phyloP scores from a whole-genome alignment of 2,888 invertebrate species.

The Sinelater perroti region DNA sequence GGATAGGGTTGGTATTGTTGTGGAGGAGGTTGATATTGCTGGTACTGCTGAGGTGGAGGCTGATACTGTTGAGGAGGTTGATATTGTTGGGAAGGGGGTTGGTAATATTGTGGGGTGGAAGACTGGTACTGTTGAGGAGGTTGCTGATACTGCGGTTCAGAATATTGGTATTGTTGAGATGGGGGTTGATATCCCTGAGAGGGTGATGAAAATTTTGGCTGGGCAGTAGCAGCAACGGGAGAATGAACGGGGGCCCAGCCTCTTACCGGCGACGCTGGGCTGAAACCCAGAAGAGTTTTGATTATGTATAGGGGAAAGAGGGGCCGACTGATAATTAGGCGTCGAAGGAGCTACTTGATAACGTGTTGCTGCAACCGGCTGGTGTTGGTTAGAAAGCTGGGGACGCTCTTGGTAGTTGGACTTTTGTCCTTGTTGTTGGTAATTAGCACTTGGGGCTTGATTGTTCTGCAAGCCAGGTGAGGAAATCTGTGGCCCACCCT shows the following conservation, averaged over 20 bases:
- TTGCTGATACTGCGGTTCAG: constrained; percentile 37
- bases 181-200: constrained; percentile 43
- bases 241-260: constrained; percentile 63
- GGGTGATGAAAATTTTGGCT: constrained; percentile 53
- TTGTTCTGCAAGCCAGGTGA: constrained; percentile 48
- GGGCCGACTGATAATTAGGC: constrained; percentile 58
- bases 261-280: constrained; percentile 55
- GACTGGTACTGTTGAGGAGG: constrained; percentile 42
- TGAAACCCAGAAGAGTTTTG: constrained; percentile 50
- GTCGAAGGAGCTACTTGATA: constrained; percentile 33
- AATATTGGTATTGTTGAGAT: constrained; percentile 42
- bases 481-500: constrained; percentile 58
- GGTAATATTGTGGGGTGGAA: constrained; percentile 41
- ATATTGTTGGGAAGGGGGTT: constrained; percentile 34
- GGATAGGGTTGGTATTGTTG: constrained; percentile 33
- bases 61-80: constrained; percentile 19
- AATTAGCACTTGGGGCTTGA: constrained; percentile 37
- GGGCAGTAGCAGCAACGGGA: constrained; percentile 56
- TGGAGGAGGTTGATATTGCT: constrained; percentile 26
- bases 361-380: constrained; percentile 13
- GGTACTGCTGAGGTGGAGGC: constrained; percentile 35
- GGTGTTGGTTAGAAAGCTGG: constrained; percentile 21
- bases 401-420: constrained; percentile 35
- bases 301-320: constrained; percentile 45
- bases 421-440: constrained; percentile 37